These are phyloP conservation scores for Metellina segmentata DNA, from an alignment of 2,888 invertebrate genomes.

Conservation along the genomic window DNA sequence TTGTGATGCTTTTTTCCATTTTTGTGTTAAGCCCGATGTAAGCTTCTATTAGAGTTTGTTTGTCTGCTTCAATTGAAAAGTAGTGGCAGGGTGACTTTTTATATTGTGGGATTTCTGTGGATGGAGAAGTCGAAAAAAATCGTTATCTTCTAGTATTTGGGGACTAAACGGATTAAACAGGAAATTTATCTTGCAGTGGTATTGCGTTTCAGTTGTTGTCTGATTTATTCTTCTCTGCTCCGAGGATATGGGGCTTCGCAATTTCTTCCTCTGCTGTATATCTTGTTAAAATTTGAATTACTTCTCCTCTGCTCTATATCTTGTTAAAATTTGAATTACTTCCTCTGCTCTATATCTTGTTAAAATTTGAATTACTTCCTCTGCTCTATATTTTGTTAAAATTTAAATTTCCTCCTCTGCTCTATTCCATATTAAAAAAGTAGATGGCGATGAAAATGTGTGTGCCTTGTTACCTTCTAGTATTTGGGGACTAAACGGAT, in stretches of 20 bases:
- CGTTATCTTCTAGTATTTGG: constrained; percentile 1
- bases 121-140: neutral
- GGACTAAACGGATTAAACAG: neutral
- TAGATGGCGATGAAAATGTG: neutral
- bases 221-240: neutral
- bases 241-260: no score
- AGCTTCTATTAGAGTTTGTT: no score
- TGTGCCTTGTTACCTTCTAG: neutral
- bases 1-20: neutral
- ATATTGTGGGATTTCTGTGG: neutral
- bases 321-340: no score
- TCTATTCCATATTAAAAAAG: neutral
- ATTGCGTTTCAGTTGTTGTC: neutral
- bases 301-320: no score
- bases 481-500: neutral
- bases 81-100: neutral
- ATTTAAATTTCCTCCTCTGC: no score
- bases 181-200: neutral
- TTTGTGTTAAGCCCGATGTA: neutral
- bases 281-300: no score
- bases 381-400: no score
- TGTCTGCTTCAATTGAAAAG: neutral
- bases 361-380: no score
- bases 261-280: no score
- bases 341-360: no score